Base-by-base conservation (phyloP, 2,888 invertebrate genomes). In the Muscina levida region DNA sequence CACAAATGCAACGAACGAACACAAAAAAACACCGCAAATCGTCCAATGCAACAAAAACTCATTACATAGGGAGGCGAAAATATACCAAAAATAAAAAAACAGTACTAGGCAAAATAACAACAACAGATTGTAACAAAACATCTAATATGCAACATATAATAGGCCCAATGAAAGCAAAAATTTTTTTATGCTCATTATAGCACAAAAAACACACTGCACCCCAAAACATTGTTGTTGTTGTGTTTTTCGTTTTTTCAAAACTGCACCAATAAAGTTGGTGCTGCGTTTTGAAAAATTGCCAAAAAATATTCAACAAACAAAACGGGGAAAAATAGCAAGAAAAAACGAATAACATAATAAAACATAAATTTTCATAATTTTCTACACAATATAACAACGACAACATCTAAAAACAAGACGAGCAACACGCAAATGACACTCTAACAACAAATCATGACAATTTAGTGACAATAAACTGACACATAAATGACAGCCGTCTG, bases 391-490 rank as follows among this genome's bases (percentile, higher is more conserved):
- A 6, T 8, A 53, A 17, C 24, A 53, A 15, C 46, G 31, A 17
- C 66, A 59, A n/a, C 37, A 66, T 10, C n/a, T 46, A 13, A 71
- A 74, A 57, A 37, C 26, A 48, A 19, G 68, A 68, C 80, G 62
- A 59, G 37, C 79, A 26, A 59, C 37, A 59, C 15, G 2, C 4
- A 59, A 59, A 31, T 74, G 81, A 81, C 81, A 81, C 74, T 72
- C 74, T 46, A 81, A 81, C 81, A 77, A 81, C 77, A 74, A 74
- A 77, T 81, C 77, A 74, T 81, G 81, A 77, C 77, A 77, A 73
- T 68, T 77, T 56, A 67, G 71, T 72, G 81, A 77, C 81, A 81
- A 56, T n/a, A 42, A 5, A 39, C 67, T 68, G 81, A 77, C 81
- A 77, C 70, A 46, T 53, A 66, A 67, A 73, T 80, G 70, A 72